These are phyloP conservation scores for Pithys albifrons DNA, from an alignment of 2,113 vertebrate species.

Conservation along the genomic window DNA sequence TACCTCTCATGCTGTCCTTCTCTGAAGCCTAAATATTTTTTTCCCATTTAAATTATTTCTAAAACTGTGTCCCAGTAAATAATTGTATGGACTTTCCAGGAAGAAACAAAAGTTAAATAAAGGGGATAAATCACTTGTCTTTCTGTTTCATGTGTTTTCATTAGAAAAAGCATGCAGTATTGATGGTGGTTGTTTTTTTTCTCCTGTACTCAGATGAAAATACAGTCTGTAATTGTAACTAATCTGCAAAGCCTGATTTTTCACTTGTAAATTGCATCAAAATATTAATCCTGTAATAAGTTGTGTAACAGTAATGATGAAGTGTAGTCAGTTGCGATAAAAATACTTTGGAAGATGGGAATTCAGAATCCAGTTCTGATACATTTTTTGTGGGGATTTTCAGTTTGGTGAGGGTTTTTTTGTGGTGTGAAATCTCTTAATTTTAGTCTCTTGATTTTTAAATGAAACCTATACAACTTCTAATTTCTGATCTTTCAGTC, in stretches of 20 bases:
- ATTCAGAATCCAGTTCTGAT: neutral
- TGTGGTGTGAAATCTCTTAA: accelerated
- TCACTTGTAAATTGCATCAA: neutral
- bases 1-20: neutral
- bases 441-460: neutral
- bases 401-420: neutral
- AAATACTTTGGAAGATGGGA: neutral
- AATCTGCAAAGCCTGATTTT: slow-evolving; percentile 8
- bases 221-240: neutral
- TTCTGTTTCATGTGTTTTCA: neutral
- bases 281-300: neutral
- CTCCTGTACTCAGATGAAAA: neutral
- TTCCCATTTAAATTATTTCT: neutral
- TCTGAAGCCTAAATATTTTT: neutral
- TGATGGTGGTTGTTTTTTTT: neutral
- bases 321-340: neutral
- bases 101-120: neutral
- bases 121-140: neutral
- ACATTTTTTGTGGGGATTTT: neutral
- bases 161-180: neutral
- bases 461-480: neutral
- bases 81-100: neutral
- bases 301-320: neutral
- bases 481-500: neutral
- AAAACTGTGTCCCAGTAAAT: neutral